phyloP scores from a whole-genome alignment of 2,797 vertebrate genomes.

The Choloepus didactylus region DNA sequence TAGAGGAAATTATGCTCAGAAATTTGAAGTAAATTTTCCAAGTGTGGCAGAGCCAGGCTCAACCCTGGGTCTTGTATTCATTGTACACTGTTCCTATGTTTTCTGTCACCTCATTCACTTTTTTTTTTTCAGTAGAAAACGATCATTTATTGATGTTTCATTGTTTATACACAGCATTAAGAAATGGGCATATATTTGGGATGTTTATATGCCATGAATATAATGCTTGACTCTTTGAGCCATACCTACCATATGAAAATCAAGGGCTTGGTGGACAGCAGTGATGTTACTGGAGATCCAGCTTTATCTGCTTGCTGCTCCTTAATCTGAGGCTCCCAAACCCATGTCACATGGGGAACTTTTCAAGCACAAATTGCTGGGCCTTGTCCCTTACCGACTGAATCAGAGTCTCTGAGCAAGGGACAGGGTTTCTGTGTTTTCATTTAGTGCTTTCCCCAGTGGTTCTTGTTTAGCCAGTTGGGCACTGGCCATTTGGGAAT shows the following conservation, averaged over 20 bases:
- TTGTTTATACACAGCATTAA: background rate
- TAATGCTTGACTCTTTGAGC: background rate
- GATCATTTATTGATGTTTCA: background rate
- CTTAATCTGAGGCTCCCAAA: slow-evolving; percentile 38
- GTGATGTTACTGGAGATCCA: background rate
- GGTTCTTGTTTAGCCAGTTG: background rate
- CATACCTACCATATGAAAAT: background rate
- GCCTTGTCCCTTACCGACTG: background rate
- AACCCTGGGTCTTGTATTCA: background rate
- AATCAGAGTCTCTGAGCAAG: background rate
- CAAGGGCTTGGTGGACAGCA: background rate
- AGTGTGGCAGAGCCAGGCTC: background rate
- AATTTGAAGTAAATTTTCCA: background rate
- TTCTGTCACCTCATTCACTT: background rate
- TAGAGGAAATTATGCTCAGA: background rate
- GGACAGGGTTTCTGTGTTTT: background rate
- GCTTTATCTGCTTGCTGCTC: background rate
- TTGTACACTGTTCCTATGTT: background rate
- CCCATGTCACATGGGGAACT: background rate
- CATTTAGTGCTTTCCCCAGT: background rate
- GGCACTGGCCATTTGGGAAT: background rate
- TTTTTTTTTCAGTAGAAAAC: background rate
- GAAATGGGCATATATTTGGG: background rate
- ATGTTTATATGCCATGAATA: background rate
- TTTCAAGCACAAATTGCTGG: slow-evolving; percentile 19